These are phyloP conservation scores for Aplocera efformata DNA, from an alignment of 2,888 invertebrate species.

Conservation along the genomic window DNA sequence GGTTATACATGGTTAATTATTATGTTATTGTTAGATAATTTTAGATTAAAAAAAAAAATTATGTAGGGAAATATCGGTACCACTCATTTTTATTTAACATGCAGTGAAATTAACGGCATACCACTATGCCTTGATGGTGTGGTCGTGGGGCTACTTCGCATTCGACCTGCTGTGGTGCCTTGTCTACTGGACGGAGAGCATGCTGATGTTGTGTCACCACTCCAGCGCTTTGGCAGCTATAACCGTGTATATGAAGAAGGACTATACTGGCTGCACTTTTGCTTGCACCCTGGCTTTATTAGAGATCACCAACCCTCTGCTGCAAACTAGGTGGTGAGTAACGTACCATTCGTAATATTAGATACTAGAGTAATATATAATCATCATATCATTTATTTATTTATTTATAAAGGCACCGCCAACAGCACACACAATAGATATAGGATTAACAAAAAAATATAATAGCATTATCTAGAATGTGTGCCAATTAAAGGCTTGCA, in stretches of 20 bases:
- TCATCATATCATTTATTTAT: no score
- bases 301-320: conserved; percentile 82
- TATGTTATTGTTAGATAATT: no score
- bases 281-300: conserved; percentile 77
- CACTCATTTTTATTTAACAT: background rate
- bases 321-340: conserved; percentile 81
- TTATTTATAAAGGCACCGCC: no score
- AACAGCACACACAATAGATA: no score
- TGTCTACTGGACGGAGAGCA: conserved; percentile 69
- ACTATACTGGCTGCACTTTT: conserved; percentile 73
- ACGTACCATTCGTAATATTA: no score
- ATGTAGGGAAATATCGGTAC: no score
- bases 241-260: conserved; percentile 70
- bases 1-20: no score
- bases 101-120: conserved; percentile 49
- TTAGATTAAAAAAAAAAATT: no score
- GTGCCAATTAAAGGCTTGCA: no score
- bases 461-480: no score
- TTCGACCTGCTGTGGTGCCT: conserved; percentile 82
- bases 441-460: no score
- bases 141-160: conserved; percentile 83
- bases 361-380: no score
- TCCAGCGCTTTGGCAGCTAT: conserved; percentile 72
- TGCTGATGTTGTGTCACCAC: conserved; percentile 80
- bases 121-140: conserved; percentile 70